phyloP scores from a whole-genome alignment of 2,797 vertebrate genomes.

The Leptoclinus maculatus region DNA sequence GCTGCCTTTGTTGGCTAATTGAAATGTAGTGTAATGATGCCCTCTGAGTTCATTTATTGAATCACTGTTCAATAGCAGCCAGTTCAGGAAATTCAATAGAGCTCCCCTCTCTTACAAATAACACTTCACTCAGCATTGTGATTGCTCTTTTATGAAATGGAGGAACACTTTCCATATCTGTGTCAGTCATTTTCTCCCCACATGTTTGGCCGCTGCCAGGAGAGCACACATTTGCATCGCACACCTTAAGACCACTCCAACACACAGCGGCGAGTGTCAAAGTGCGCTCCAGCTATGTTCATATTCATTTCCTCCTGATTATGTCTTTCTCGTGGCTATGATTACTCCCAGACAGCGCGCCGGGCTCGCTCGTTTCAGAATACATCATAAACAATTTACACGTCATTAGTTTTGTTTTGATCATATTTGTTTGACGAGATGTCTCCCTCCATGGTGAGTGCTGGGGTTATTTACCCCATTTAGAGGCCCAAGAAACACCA shows the following conservation, averaged over 20 bases:
- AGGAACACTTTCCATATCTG: conserved; percentile 52
- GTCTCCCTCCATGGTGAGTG: conserved; percentile 78
- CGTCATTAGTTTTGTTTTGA: conserved; percentile 88
- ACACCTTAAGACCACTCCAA: conserved; percentile 48
- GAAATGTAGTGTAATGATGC: conserved; percentile 48
- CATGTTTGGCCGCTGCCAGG: conserved; percentile 31
- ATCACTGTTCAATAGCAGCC: conserved; percentile 48
- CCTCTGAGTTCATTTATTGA: conserved; percentile 57
- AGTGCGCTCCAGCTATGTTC: conserved; percentile 65
- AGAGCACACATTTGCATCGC: conserved; percentile 38
- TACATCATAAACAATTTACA: conserved; percentile 88
- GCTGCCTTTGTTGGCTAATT: conserved; percentile 52
- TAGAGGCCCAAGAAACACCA: conserved; percentile 69
- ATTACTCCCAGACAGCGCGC: conserved; percentile 76
- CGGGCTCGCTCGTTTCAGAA: conserved; percentile 74
- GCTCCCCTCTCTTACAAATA: conserved; percentile 52
- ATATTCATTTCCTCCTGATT: conserved; percentile 83
- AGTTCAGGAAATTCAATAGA: conserved; percentile 55
- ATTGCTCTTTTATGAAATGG: conserved; percentile 64
- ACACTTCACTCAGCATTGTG: conserved; percentile 52
- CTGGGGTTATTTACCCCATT: conserved; percentile 82
- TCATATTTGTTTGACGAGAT: conserved; percentile 86
- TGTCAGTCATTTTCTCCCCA: conserved; percentile 57
- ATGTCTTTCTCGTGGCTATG: conserved; percentile 79
- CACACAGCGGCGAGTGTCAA: conserved; percentile 52